phyloP scores from a whole-genome alignment of 2,113 vertebrate genomes.

The Gracilinanus agilis region DNA sequence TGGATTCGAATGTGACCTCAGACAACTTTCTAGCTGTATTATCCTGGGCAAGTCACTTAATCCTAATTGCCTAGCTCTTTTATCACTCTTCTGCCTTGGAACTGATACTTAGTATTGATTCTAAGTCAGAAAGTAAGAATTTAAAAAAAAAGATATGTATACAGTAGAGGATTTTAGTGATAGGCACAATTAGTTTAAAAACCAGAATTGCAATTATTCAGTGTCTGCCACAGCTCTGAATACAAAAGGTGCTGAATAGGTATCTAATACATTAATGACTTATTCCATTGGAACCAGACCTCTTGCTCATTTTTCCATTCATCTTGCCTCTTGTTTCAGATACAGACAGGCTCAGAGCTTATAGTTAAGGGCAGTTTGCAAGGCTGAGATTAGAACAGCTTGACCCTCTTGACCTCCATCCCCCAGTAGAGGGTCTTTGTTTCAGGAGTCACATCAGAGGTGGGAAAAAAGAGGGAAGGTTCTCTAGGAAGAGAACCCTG shows the following conservation, averaged over 20 bases:
- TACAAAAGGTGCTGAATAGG: not conserved
- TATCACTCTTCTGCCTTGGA: too few relatives aligned
- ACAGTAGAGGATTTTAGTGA: not conserved
- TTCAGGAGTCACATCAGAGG: not conserved
- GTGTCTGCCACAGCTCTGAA: not conserved
- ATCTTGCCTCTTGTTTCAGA: not conserved
- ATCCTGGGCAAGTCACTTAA: too few relatives aligned
- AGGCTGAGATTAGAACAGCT: not conserved
- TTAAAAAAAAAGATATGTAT: not conserved
- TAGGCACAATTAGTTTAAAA: not conserved
- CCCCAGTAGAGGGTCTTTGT: not conserved
- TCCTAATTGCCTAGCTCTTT: too few relatives aligned
- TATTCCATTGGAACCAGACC: not conserved
- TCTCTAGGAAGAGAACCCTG: not conserved
- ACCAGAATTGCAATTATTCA: not conserved
- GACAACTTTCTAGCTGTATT: too few relatives aligned
- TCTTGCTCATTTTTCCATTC: not conserved
- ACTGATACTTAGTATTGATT: too few relatives aligned
- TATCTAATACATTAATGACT: not conserved
- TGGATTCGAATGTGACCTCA: too few relatives aligned
- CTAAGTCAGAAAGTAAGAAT: too few relatives aligned
- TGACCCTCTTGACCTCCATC: not conserved
- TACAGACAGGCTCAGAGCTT: not conserved
- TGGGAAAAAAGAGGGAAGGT: slow-evolving; percentile 29
- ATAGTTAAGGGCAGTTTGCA: not conserved